A percentile compares a stretch with the other conserved stretches of the same genome.
Conservation (phyloP, 2,113 vertebrate genomes). For the Oncorhynchus masou region DNA sequence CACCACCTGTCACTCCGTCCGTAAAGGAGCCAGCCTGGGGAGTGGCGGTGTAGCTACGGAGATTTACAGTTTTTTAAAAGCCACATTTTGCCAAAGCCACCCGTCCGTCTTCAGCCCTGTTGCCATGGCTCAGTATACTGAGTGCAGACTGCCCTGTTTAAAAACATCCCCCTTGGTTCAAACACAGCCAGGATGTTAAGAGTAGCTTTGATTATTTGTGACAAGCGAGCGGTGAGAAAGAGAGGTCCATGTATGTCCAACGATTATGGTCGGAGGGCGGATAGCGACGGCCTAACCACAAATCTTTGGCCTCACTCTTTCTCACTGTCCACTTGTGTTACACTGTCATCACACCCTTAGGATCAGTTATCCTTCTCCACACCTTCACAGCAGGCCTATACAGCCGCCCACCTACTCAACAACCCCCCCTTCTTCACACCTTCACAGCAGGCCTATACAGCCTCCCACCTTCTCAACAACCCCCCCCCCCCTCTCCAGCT, state of each 20-base stretch:
- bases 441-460: not conserved
- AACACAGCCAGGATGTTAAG: constrained; percentile 4
- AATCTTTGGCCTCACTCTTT: not conserved
- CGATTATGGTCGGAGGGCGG: not conserved
- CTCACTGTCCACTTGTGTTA: too few relatives aligned
- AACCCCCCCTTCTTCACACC: not conserved
- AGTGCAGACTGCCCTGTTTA: constrained; percentile 12
- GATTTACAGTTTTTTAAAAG: constrained; percentile 68
- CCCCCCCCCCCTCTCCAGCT: not conserved
- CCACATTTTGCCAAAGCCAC: constrained; percentile 45
- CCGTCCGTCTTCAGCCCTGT: not conserved
- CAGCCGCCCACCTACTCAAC: too few relatives aligned
- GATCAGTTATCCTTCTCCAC: not conserved
- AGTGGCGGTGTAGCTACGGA: constrained; percentile 43
- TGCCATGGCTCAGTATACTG: constrained; percentile 4
- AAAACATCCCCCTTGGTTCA: not conserved
- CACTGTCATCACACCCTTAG: not conserved
- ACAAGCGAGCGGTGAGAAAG: constrained; percentile 4
- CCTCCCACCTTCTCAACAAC: too few relatives aligned
- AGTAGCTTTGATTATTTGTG: constrained; percentile 14
- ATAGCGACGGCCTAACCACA: not conserved
- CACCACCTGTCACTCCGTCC: constrained; percentile 53
- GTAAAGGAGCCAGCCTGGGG: constrained; percentile 20
- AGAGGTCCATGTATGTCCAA: not conserved
- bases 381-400: not conserved